Evolutionary conservation across 2,113 vertebrate genomes (phyloP), one percentile per base, ranked within the genome.

Genomic region (Empidonax alnorum): DNA sequence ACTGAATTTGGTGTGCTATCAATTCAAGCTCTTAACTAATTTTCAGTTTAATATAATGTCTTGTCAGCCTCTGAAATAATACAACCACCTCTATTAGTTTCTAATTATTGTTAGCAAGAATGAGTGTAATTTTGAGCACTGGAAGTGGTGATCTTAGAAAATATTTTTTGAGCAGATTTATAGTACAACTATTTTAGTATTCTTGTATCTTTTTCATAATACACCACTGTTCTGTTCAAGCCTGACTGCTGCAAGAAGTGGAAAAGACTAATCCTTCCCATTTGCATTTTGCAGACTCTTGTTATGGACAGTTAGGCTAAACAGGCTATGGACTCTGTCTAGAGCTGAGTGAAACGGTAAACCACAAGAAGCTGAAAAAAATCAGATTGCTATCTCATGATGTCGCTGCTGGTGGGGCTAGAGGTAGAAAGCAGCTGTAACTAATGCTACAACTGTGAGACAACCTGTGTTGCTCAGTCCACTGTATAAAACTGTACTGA

Each of bases 301-400:
- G 27, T 46, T 46, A 5, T 46, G 42, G 80, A 14, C 69, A 79
- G 58, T 84, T 82, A 37, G 33, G 53, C 74, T 89, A 19, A 87
- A 65, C 41, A 95, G 65, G 59, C 49, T 46, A 3, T 55, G 53
- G 66, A 67, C 78, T 53, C 77, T 77, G 55, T 69, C 53, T 76
- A 31, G 46, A 47, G 28, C 66, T 56, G 28, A 68, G 42, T 89
- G 66, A 84, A 91, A 87, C 0, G 0, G 42, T 95, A 89, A 91
- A 87, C 87, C 81, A 73, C 53, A 59, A 89, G 74, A 84, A 92
- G n/a, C 50, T 89, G 84, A 71, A 69, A 92, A 75, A 92, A 66
- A 63, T 42, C 49, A 49, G 75, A 89, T 58, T 75, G 47, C 47
- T 88, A 12, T 90, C 58, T 89, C 31, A 16, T 44, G 47, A 17